Evolutionary conservation across 2,797 vertebrate genomes (phyloP), one percentile per base, ranked within the genome.

Genomic region (Dendrocincla tyrannina): DNA sequence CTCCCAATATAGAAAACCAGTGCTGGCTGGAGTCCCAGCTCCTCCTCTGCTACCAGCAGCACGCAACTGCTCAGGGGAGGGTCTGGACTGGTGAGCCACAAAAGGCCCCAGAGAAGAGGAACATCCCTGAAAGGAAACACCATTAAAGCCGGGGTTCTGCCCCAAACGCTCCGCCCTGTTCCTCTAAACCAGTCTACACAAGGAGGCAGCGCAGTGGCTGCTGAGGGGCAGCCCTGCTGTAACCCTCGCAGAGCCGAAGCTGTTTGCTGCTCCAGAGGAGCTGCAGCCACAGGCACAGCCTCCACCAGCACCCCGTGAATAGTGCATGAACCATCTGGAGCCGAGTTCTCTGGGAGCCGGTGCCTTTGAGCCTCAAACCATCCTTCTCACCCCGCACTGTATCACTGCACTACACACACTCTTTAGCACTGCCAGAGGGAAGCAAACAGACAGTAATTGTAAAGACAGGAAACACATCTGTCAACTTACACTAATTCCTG

Each of bases 381-480:
- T 53, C 96, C 95, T 97, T 91, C 96, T 95, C 97, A 95, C 95
- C 96, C 95, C 35, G 66, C 58, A 68, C 30, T 18, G 52, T 68
- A 85, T 94, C 92, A 37, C 93, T 58, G 25, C 85, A 59, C 92
- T 92, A 58, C 93, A 73, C 79, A 53, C 91, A 55, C 94, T 91
- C 95, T 50, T 82, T 22, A 96, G 96, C 97, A 69, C 81, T 81
- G 91, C 97, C 96, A 87, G 97, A 91, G 97, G 96, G 95, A 89
- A 93, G 95, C 94, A 89, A 75, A 91, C 74, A 88, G 92, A 96
- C 95, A 93, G 94, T 96, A 96, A 96, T 95, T 93, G 95, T 91
- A 96, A 85, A 80, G 84, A 90, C 80, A 94, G 94, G 95, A 97
- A 96, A 96, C 97, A 92, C 96, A 95, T 95, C 84, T 96, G 96